phyloP scores from a whole-genome alignment of 2,888 invertebrate genomes.

The Acrobasis repandana region DNA sequence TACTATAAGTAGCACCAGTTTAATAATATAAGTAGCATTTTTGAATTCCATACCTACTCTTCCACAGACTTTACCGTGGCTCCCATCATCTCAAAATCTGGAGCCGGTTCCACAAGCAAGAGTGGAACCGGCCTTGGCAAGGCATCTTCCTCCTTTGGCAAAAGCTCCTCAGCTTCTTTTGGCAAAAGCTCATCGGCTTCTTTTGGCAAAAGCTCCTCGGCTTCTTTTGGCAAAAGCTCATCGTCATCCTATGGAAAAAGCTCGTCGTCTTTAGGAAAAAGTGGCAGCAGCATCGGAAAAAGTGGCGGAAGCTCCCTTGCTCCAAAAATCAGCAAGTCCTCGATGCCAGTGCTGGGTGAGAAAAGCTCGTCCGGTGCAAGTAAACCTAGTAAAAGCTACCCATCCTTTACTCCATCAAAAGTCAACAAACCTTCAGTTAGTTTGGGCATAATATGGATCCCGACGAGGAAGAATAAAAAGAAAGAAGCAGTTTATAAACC shows the following conservation, averaged over 20 bases:
- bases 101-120: conserved; percentile 51
- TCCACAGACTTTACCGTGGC: conserved; percentile 45
- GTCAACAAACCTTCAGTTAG: conserved; percentile 51
- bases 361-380: conserved; percentile 31
- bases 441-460: conserved; percentile 72
- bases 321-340: conserved; percentile 30
- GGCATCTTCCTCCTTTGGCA: conserved; percentile 28
- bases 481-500: conserved; percentile 62
- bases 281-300: conserved; percentile 6
- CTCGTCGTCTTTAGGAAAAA: conserved; percentile 15
- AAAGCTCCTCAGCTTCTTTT: conserved; percentile 24
- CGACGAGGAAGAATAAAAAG: conserved; percentile 61
- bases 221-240: conserved; percentile 23
- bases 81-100: conserved; percentile 54
- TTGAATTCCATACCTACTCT: neutral
- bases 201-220: conserved; percentile 23
- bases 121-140: conserved; percentile 50
- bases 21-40: too few relatives aligned
- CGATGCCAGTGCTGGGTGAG: conserved; percentile 23
- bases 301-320: neutral
- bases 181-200: conserved; percentile 27
- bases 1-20: too few relatives aligned
- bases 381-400: conserved; percentile 45
- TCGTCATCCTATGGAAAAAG: conserved; percentile 16
- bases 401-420: conserved; percentile 49